Conservation (phyloP, 2,797 vertebrate species). For the Poecilia velifera region DNA sequence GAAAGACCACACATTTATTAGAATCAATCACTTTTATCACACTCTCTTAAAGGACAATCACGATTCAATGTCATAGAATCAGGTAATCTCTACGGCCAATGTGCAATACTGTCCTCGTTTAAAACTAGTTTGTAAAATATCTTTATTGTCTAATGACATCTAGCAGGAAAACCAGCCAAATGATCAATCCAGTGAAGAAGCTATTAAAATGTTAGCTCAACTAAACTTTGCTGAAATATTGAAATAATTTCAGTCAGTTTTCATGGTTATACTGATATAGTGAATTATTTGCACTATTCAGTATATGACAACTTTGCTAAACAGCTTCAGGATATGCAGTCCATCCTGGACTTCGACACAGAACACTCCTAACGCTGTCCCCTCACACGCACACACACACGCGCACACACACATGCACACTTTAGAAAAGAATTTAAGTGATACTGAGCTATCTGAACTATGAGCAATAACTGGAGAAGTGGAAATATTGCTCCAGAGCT, state of each 20-base stretch:
- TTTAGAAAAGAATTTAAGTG: conserved; percentile 67
- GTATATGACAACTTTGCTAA: not conserved
- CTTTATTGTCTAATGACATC: not conserved
- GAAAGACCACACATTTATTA: not conserved
- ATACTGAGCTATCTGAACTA: conserved; percentile 75
- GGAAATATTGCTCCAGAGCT: conserved; percentile 64
- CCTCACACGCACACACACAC: too few species aligned
- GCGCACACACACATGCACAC: not conserved
- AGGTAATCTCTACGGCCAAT: not conserved
- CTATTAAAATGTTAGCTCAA: not conserved
- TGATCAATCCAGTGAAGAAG: not conserved
- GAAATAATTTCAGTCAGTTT: not conserved
- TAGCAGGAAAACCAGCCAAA: not conserved
- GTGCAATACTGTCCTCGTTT: not conserved
- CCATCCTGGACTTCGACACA: not conserved
- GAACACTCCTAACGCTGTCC: not conserved
- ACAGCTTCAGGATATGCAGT: conserved; percentile 11
- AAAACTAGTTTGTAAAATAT: not conserved
- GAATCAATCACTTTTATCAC: not conserved
- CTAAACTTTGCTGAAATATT: not conserved
- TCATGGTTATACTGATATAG: not conserved
- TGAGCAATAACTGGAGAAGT: conserved; percentile 71
- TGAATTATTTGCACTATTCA: not conserved
- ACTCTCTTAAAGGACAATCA: not conserved
- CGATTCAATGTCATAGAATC: not conserved